Conservation (phyloP, 2,888 invertebrate species). For the Romanomermis culicivorax region DNA sequence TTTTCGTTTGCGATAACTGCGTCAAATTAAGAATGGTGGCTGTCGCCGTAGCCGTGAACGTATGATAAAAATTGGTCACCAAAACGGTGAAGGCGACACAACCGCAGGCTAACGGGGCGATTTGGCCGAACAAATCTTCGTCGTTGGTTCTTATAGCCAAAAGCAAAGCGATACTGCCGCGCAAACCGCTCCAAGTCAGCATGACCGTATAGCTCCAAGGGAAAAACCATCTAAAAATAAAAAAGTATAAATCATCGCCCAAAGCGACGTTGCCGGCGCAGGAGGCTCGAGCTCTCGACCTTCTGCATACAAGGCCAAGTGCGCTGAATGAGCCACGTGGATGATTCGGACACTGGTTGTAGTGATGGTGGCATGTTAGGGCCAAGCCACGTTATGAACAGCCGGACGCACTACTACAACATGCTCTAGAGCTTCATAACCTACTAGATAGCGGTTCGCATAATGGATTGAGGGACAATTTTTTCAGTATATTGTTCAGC, state of each 20-base stretch:
- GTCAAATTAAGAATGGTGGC: neutral
- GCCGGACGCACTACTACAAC: too few relatives aligned
- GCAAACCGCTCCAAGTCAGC: constrained; percentile 42
- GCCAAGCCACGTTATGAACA: too few relatives aligned
- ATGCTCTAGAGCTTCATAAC: too few relatives aligned
- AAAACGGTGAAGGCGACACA: neutral
- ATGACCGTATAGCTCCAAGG: constrained; percentile 40
- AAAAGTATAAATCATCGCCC: too few relatives aligned
- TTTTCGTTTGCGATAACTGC: neutral
- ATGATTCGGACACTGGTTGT: neutral
- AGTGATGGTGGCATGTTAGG: too few relatives aligned
- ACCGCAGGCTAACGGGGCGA: neutral
- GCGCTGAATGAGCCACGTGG: neutral
- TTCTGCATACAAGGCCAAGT: too few relatives aligned
- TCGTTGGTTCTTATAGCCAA: neutral
- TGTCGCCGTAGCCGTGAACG: neutral
- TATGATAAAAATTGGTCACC: neutral
- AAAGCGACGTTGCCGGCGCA: too few relatives aligned
- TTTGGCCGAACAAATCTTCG: neutral
- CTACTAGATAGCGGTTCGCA: too few relatives aligned
- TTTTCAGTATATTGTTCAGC: too few relatives aligned
- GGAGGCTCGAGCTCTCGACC: too few relatives aligned
- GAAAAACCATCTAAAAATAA: neutral
- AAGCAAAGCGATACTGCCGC: constrained; percentile 40
- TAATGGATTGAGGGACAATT: too few relatives aligned